These are phyloP conservation scores for Mesoclemmys tuberculata DNA, from an alignment of 2,113 vertebrate genomes.

Conservation along the genomic window DNA sequence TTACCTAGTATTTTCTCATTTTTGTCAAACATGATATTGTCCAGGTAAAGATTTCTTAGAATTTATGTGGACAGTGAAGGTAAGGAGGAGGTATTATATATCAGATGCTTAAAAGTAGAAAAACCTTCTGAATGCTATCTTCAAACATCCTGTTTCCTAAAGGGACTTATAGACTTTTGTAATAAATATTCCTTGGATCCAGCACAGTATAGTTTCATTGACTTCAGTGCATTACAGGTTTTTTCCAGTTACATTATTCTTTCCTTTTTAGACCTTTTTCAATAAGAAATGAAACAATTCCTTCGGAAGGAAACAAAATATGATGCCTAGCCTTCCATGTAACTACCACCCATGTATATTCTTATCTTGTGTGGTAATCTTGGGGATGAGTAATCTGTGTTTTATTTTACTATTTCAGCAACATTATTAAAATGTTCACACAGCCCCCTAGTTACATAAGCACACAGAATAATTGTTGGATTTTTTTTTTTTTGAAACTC, in stretches of 20 bases:
- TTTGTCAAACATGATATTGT: slow-evolving; percentile 27
- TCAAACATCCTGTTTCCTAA: neutral
- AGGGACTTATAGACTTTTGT: neutral
- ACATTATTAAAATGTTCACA: slow-evolving; percentile 22
- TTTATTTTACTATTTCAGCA: slow-evolving; percentile 32
- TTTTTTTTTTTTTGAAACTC: slow-evolving; percentile 1
- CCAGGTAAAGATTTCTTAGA: neutral
- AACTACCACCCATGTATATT: neutral
- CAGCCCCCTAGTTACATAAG: neutral
- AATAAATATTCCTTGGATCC: neutral
- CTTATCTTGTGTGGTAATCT: neutral
- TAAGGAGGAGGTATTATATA: neutral
- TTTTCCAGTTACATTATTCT: neutral
- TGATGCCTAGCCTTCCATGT: neutral
- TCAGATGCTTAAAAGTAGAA: neutral
- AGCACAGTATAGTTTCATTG: neutral
- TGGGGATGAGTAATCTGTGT: slow-evolving; percentile 21
- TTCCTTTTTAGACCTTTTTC: neutral
- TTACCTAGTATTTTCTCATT: slow-evolving; percentile 20
- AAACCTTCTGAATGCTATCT: neutral
- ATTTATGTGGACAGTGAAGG: neutral
- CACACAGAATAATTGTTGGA: neutral
- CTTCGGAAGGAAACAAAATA: neutral
- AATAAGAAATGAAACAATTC: neutral
- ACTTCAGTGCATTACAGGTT: neutral